phyloP scores from a whole-genome alignment of 1,140 invertebrate species.

The Stegodyphus mimosarum region DNA sequence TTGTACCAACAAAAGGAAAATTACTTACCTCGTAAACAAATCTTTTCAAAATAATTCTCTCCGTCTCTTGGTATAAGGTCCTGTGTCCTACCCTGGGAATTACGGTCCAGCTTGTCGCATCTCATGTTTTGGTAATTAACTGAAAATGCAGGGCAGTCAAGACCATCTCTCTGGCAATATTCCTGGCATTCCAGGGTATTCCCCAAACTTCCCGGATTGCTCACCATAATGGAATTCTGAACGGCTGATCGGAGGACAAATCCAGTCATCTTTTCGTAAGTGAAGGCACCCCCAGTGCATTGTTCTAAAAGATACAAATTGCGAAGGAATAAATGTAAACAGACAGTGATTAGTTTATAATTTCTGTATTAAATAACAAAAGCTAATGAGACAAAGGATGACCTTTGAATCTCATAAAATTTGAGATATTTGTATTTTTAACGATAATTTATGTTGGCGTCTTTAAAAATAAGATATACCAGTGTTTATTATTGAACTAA shows the following conservation, averaged over 20 bases:
- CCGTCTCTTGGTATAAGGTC: conserved; percentile 68
- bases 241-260: conserved; percentile 69
- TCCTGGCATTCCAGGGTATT: conserved; percentile 68
- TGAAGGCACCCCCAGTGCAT: conserved; percentile 70
- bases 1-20: no score
- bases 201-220: conserved; percentile 66
- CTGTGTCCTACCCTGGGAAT: conserved; percentile 70
- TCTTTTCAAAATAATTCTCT: conserved; percentile 71
- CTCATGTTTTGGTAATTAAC: conserved; percentile 69
- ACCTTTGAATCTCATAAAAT: no score
- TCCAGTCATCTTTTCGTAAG: conserved; percentile 71
- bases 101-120: conserved; percentile 71
- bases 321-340: no score
- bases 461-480: no score
- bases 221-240: conserved; percentile 67
- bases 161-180: conserved; percentile 67
- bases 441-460: no score
- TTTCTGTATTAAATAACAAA: no score
- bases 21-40: conserved; percentile 69
- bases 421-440: no score
- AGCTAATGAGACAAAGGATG: no score
- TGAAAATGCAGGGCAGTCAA: conserved; percentile 70
- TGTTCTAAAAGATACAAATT: conserved; percentile 65
- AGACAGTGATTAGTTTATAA: no score
- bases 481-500: no score